Percentiles rank a stretch among this genome's conserved stretches.
phyloP scores from a whole-genome alignment of 1,140 invertebrate genomes.

The Wasmannia auropunctata region DNA sequence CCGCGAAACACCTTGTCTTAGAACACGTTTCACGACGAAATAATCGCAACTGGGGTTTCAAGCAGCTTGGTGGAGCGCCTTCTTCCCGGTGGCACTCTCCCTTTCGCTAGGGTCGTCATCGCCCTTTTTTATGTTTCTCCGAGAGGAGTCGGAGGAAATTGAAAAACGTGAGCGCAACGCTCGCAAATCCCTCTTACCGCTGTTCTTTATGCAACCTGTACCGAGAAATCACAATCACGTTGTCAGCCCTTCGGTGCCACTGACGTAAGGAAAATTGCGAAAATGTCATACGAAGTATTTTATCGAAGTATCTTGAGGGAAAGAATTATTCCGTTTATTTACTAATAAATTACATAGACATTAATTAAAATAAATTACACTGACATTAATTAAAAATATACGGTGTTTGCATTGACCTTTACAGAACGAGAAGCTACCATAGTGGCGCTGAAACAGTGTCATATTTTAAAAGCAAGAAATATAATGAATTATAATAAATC shows the following conservation, averaged over 20 bases:
- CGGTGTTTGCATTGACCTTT: no score
- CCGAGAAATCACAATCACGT: background rate
- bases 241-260: background rate
- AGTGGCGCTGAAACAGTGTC: no score
- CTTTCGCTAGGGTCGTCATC: background rate
- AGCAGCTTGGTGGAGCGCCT: background rate
- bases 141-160: background rate
- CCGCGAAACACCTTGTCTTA: background rate
- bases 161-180: background rate
- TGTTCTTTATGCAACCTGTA: background rate
- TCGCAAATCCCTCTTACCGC: background rate
- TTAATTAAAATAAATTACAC: no score
- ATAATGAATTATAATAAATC: no score
- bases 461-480: no score
- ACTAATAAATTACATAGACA: background rate
- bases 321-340: conserved; percentile 1
- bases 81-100: background rate
- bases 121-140: background rate
- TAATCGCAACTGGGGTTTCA: conserved; percentile 30
- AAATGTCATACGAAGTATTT: background rate
- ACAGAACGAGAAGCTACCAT: no score
- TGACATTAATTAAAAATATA: background rate
- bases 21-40: conserved; percentile 24
- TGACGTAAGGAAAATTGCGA: background rate
- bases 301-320: background rate